Conservation (phyloP, 2,113 vertebrate species). For the Silurus meridionalis region DNA sequence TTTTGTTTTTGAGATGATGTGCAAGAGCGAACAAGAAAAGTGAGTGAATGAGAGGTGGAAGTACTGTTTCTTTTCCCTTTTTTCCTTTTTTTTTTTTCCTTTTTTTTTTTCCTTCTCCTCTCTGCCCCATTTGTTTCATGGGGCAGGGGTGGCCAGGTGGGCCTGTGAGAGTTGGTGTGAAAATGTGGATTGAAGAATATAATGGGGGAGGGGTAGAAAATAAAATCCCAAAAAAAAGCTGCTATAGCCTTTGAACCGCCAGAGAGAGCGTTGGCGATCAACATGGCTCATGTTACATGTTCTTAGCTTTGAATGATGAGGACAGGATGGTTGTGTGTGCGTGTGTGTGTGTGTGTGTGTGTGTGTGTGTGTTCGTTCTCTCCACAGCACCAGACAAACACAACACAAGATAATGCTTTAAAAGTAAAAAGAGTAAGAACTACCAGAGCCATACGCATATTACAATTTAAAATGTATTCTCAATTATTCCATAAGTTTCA, state of each 20-base stretch:
- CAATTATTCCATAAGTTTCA: slow-evolving; percentile 56
- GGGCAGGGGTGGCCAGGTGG: slow-evolving; percentile 27
- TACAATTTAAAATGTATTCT: slow-evolving; percentile 47
- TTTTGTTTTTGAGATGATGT: slow-evolving; percentile 61
- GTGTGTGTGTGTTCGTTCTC: not conserved
- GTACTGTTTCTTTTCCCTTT: slow-evolving; percentile 9
- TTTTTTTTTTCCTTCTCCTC: not conserved
- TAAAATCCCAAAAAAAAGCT: slow-evolving; percentile 63
- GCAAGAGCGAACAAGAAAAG: not conserved
- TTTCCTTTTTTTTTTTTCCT: not conserved
- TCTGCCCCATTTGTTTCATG: not conserved
- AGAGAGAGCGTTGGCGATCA: slow-evolving; percentile 64
- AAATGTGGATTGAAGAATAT: slow-evolving; percentile 7
- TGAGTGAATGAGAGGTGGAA: not conserved
- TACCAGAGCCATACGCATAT: slow-evolving; percentile 38
- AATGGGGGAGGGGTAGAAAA: slow-evolving; percentile 53
- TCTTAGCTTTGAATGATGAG: slow-evolving; percentile 53
- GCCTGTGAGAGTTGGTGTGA: not conserved
- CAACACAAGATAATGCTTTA: not conserved
- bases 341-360: not conserved
- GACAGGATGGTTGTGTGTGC: not conserved
- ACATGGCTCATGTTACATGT: slow-evolving; percentile 67
- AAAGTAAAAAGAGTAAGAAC: not conserved
- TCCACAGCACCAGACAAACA: slow-evolving; percentile 16
- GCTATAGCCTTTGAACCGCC: slow-evolving; percentile 69